Conservation (phyloP, 2,888 invertebrate species). For the Vannuccia rotundouncinata region DNA sequence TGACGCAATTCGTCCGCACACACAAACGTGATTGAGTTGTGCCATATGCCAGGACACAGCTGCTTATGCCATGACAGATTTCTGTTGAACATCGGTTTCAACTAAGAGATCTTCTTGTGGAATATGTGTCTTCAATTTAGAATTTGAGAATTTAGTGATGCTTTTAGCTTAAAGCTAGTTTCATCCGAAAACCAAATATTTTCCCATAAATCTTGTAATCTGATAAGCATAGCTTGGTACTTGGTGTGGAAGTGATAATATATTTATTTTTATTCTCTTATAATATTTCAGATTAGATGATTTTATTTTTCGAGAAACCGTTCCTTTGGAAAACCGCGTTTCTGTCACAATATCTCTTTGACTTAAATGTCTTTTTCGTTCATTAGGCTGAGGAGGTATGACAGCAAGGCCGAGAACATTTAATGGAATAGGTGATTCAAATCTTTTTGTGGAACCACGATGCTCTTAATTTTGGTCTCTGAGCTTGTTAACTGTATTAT, state of each 20-base stretch:
- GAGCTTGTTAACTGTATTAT: no score
- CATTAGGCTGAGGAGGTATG: background rate
- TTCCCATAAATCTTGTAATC: slow-evolving; percentile 7
- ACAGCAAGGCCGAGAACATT: background rate
- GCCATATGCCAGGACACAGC: no score
- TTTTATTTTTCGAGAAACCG: slow-evolving; percentile 1
- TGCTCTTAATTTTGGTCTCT: no score
- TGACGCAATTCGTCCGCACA: no score
- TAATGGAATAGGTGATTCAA: background rate
- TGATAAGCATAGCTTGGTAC: slow-evolving; percentile 5
- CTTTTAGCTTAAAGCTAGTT: slow-evolving; percentile 1
- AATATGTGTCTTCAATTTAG: background rate
- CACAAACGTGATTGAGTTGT: no score
- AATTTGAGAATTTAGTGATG: background rate
- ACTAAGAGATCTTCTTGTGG: slow-evolving; percentile 1
- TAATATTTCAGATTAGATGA: background rate
- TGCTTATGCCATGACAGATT: background rate
- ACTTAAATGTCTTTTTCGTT: background rate
- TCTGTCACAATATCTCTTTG: background rate
- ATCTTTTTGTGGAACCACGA: no score
- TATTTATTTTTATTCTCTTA: background rate
- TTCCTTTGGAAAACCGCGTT: background rate
- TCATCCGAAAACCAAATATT: slow-evolving; percentile 14
- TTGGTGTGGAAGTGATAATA: background rate
- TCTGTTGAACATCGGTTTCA: background rate